Evolutionary conservation across 2,888 invertebrate genomes (phyloP), one percentile per base, ranked within the genome.

Genomic region (Crioceris asparagi): DNA sequence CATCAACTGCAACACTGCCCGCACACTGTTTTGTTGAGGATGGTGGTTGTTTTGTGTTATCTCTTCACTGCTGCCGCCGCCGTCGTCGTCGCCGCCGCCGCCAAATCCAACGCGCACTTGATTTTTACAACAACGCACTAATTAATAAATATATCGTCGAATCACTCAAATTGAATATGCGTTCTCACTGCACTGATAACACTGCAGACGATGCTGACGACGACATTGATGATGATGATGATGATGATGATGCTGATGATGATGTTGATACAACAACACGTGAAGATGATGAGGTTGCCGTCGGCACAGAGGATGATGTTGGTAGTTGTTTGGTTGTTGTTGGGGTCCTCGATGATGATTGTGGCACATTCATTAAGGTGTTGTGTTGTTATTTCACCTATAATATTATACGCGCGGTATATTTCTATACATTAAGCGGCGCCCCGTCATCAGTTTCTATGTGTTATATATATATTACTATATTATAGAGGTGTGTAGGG

Each of bases 1-100:
- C 84, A 84, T 84, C 77, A 75, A 79, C 75, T 51, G 53, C 53
- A 77, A n/a, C 77, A 75, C 78, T 78, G 74, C 76, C 78, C 55
- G 77, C 76, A 27, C 12, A 27, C 27, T 27, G 27, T 27, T 15
- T 12, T 25, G 25, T n/a, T 25, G 25, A 12, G n/a, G 25, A 25
- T 25, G 25, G 25, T 25, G 25, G 25, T 25, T n/a, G 25, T 4
- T n/a, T 25, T n/a, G 25, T 25, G 25, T n/a, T n/a, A n/a, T n/a
- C n/a, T n/a, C 11, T 25, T 25, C 25, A 25, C 25, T 25, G 25
- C 12, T 50, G 45, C 46, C 39, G 43, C 39, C 43, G 44, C 49
- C 47, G 51, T 53, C 41, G 40, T 37, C 46, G 46, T 45, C 25
- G 25, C 12, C 25, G 25, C 25, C 25, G 17, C 17, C n/a, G n/a